A percentile compares a stretch with the other conserved stretches of the same genome.
These are phyloP conservation scores for Eristalis intricaria DNA, from an alignment of 2,888 invertebrate genomes.

Conservation along the genomic window DNA sequence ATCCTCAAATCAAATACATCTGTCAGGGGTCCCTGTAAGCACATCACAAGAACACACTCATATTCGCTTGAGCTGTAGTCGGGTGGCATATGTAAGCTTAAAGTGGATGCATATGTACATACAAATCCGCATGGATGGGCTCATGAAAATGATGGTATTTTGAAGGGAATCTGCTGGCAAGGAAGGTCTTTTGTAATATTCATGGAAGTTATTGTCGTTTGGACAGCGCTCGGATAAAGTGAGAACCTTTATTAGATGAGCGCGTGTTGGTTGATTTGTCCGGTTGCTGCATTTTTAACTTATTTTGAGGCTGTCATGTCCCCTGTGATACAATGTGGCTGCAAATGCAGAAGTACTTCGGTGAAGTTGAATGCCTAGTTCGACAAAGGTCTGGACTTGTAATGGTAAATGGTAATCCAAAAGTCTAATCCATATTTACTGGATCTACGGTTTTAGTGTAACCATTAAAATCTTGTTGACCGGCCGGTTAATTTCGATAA, in stretches of 20 bases:
- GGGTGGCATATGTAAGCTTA: constrained; percentile 7
- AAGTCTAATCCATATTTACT: too few relatives aligned
- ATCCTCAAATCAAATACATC: constrained; percentile 68
- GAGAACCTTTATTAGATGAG: constrained; percentile 23
- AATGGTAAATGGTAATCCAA: too few relatives aligned
- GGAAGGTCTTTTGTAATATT: constrained; percentile 55
- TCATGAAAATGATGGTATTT: constrained; percentile 33
- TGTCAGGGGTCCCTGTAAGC: constrained; percentile 54
- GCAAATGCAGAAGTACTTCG: not conserved
- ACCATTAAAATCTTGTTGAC: too few relatives aligned
- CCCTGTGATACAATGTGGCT: not conserved
- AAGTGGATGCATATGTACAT: constrained; percentile 11
- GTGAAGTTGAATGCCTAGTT: not conserved
- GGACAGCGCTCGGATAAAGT: constrained; percentile 43
- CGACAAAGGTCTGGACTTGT: not conserved
- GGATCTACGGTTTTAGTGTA: too few relatives aligned
- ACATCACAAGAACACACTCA: constrained; percentile 15
- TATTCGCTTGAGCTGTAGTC: not conserved
- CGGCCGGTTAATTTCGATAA: too few relatives aligned
- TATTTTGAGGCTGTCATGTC: not conserved
- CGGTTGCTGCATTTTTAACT: constrained; percentile 36
- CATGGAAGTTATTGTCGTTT: constrained; percentile 65
- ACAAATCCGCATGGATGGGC: not conserved
- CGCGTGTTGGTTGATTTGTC: constrained; percentile 24
- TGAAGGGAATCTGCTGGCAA: constrained; percentile 41